Evolutionary conservation across 1,140 invertebrate genomes (phyloP).

Genomic region (Neelides sp.): DNA sequence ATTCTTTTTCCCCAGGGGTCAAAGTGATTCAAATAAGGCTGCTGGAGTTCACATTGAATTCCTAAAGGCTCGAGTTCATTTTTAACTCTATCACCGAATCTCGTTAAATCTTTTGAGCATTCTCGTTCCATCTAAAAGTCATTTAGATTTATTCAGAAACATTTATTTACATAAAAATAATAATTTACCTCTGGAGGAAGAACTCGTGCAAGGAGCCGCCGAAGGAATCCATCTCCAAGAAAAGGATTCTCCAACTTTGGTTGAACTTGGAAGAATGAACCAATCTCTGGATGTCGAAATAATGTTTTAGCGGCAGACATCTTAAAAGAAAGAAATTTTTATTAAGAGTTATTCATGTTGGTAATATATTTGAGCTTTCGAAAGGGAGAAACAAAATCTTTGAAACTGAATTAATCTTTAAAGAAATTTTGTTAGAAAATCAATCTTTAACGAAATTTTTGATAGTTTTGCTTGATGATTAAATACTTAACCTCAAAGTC

Average conservation of each 20-base stretch:
- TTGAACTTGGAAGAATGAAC: slow-evolving; percentile 25
- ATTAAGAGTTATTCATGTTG: too few relatives aligned
- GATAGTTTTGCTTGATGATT: too few relatives aligned
- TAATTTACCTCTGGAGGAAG: slow-evolving; percentile 21
- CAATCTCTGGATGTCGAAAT: slow-evolving; percentile 25
- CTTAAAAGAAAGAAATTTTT: too few relatives aligned
- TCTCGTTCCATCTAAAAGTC: background rate
- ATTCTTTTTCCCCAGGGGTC: slow-evolving; percentile 46
- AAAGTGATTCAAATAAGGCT: slow-evolving; percentile 39
- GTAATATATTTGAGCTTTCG: too few relatives aligned
- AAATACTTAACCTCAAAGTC: too few relatives aligned
- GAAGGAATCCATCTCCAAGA: slow-evolving; percentile 20
- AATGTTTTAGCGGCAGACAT: background rate
- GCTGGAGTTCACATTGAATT: slow-evolving; percentile 42
- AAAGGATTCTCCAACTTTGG: slow-evolving; percentile 24
- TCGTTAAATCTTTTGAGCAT: slow-evolving; percentile 35
- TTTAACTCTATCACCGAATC: slow-evolving; percentile 41
- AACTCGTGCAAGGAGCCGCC: slow-evolving; percentile 13
- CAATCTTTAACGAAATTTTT: too few relatives aligned
- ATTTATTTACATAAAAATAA: too few relatives aligned
- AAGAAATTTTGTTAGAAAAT: too few relatives aligned
- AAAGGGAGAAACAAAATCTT: too few relatives aligned
- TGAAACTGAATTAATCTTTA: too few relatives aligned
- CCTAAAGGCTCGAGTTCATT: slow-evolving; percentile 42
- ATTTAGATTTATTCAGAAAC: background rate